Percentiles rank a stretch among this genome's conserved stretches.
Evolutionary conservation across 2,797 vertebrate species (phyloP).

Genomic region (Oreochromis mossambicus): DNA sequence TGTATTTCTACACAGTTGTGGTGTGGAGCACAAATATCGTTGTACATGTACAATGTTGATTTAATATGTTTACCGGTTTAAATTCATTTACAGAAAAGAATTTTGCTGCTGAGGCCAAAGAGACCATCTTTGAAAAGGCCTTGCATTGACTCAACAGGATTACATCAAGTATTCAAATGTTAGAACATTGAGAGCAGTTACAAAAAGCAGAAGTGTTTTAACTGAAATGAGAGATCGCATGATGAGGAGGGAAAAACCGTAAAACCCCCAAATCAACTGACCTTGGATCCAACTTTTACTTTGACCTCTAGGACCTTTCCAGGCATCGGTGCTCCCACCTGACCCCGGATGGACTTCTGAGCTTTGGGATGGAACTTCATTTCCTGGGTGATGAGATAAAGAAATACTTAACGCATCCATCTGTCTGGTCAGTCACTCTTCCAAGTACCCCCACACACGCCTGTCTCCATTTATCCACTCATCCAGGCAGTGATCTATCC

Average conservation of each 20-base stretch:
- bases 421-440: background rate
- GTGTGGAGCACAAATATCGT: too few species aligned
- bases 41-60: too few species aligned
- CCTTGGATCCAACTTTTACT: slow-evolving; percentile 77
- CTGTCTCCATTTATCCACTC: background rate
- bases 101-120: background rate
- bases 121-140: background rate
- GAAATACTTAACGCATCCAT: background rate
- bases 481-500: background rate
- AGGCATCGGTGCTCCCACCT: slow-evolving; percentile 94
- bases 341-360: slow-evolving; percentile 88
- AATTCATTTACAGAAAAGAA: background rate
- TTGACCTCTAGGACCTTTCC: slow-evolving; percentile 92
- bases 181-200: background rate
- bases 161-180: background rate
- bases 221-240: background rate
- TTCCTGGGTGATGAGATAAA: slow-evolving; percentile 73
- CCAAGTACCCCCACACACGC: background rate
- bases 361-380: slow-evolving; percentile 96
- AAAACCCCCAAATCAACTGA: background rate
- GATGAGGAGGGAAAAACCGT: background rate
- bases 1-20: too few species aligned
- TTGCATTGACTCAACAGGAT: background rate
- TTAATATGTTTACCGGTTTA: too few species aligned
- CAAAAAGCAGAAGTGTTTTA: background rate